Evolutionary conservation across 1,140 invertebrate genomes (phyloP), one percentile per base, ranked within the genome.

Genomic region (Drosophila triauraria): DNA sequence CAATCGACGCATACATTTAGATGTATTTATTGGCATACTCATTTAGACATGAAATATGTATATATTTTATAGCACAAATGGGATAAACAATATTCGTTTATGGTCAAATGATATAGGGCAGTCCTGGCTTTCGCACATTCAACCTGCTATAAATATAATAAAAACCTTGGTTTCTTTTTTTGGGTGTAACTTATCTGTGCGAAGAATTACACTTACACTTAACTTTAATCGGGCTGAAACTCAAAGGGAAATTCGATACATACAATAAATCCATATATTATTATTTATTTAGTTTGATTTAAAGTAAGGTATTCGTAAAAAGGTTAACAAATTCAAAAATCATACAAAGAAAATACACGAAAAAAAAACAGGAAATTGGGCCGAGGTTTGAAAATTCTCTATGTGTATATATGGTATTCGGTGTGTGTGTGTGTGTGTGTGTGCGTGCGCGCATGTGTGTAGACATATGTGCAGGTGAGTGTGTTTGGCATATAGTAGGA

Each of bases 331-430:
- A 83, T 72, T 76, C 65, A 63, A 84, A 69, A 86, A 67, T 75
- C 76, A 74, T 67, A 72, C 13, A 40, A 25, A 15, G 13, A 54
- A 54, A 68, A 58, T 78, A 69, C 53, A 64, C 48, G 64, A 61
- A 82, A 80, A 91, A 83, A 91, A 91, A 90, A 92, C 87, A 91
- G 87, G 91, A 91, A 92, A 92, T 92, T 90, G 91, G 91, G 91
- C 91, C 91, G 82, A 91, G 75, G 85, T 62, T 91, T 91, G 82
- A 91, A 87, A 84, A 84, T 80, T 81, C 65, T 78, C 51, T 84
- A 46, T 62, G 53, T 74, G 53, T 56, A 25, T 68, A 12, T 61
- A 48, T 75, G 56, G 9, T 30, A 40, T 40, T 23, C 23, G 51
- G 30, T 54, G 40, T 67, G 44, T 57, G 35, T 42, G 46, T 57